Conservation (phyloP, 1,140 invertebrate species). For the Conopomorpha cramerella region DNA sequence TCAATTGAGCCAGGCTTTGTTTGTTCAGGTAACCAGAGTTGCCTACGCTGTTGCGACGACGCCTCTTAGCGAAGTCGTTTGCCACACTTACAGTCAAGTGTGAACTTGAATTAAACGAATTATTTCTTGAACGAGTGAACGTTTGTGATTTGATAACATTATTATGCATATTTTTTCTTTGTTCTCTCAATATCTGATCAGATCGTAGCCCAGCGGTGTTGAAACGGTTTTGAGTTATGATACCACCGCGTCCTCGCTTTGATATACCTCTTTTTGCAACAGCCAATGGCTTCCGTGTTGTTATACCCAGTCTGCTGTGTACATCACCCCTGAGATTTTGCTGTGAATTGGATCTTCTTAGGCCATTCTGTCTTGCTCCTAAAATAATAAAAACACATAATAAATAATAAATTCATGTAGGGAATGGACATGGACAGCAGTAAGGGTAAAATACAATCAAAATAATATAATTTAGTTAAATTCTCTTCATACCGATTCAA, state of each 20-base stretch:
- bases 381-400: too few species aligned
- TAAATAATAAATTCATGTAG: too few species aligned
- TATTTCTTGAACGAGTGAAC: slow-evolving; percentile 41
- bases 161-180: slow-evolving; percentile 23
- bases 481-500: too few species aligned
- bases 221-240: slow-evolving; percentile 32
- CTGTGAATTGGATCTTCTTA: slow-evolving; percentile 23
- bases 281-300: slow-evolving; percentile 30
- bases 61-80: slow-evolving; percentile 39
- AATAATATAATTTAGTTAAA: too few species aligned
- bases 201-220: slow-evolving; percentile 43
- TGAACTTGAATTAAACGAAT: slow-evolving; percentile 35
- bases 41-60: slow-evolving; percentile 40
- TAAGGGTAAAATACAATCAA: too few species aligned
- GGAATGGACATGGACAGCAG: too few species aligned
- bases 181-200: slow-evolving; percentile 42
- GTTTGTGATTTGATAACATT: slow-evolving; percentile 43
- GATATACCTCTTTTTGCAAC: slow-evolving; percentile 44
- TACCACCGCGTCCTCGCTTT: slow-evolving; percentile 36
- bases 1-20: slow-evolving; percentile 35
- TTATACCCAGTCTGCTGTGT: slow-evolving; percentile 36
- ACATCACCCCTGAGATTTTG: slow-evolving; percentile 21
- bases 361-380: too few species aligned
- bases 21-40: slow-evolving; percentile 35
- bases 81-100: slow-evolving; percentile 47